A percentile compares a stretch with the other conserved stretches of the same genome.
Evolutionary conservation across 1,140 invertebrate genomes (phyloP).

Genomic region (Wiebesia pumilae): DNA sequence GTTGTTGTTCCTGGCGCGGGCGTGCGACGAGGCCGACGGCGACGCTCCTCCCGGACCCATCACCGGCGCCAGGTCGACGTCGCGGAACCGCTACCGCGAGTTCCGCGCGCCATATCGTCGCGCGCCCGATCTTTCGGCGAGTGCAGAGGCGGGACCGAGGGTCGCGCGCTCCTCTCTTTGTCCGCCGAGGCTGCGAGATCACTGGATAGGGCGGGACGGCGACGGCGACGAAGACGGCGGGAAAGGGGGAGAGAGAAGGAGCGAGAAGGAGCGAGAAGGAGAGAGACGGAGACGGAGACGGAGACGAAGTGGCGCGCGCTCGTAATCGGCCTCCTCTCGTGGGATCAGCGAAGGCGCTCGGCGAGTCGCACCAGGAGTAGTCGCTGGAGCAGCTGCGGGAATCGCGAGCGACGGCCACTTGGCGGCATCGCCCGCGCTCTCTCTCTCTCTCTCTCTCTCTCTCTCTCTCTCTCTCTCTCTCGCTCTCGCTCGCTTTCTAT

Average conservation of each 20-base stretch:
- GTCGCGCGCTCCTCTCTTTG: background rate
- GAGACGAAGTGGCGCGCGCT: no score
- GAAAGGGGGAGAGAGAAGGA: background rate
- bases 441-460: background rate
- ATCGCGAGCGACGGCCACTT: background rate
- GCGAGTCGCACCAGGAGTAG: no score
- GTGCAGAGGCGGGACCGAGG: background rate
- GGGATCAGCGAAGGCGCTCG: background rate
- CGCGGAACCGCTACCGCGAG: background rate
- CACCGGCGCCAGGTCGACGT: background rate
- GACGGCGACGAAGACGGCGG: background rate
- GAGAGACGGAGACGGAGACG: background rate
- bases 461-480: no score
- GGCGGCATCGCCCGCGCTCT: background rate
- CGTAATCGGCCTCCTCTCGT: background rate
- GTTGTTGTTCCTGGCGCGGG: background rate
- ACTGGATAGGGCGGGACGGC: background rate
- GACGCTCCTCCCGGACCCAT: background rate
- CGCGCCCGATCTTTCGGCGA: background rate
- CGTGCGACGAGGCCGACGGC: background rate
- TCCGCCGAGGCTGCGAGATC: background rate
- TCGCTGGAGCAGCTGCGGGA: background rate
- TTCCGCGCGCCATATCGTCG: background rate
- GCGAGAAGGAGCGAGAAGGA: background rate
- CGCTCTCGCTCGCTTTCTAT: background rate